Percentiles rank a stretch among this genome's conserved stretches.
These are phyloP conservation scores for Empis livida DNA, from an alignment of 2,888 invertebrate species.

Conservation along the genomic window DNA sequence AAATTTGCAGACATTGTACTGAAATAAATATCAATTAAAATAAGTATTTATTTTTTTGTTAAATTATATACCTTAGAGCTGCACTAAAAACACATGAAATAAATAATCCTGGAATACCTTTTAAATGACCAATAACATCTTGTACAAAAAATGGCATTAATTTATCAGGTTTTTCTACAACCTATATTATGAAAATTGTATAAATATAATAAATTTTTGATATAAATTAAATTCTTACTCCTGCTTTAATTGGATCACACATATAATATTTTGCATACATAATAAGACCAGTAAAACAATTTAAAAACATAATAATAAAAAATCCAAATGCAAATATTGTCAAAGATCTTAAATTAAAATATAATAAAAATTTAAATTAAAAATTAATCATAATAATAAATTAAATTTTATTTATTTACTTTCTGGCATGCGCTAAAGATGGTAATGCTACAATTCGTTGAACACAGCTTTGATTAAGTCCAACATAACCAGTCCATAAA, in stretches of 20 bases:
- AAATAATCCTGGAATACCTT: constrained; percentile 46
- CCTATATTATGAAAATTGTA: constrained; percentile 12
- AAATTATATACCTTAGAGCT: constrained; percentile 29
- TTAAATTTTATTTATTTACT: constrained; percentile 24
- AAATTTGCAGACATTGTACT: constrained; percentile 46
- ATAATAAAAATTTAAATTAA: neutral
- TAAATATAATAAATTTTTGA: neutral
- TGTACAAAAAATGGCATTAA: constrained; percentile 44
- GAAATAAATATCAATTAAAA: constrained; percentile 9
- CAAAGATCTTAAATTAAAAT: constrained; percentile 32
- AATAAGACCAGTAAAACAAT: constrained; percentile 41
- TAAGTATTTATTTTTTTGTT: neutral
- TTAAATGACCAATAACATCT: constrained; percentile 38
- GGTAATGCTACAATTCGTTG: constrained; percentile 54
- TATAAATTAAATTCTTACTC: constrained; percentile 5
- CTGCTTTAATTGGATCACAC: constrained; percentile 41
- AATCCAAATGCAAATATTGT: constrained; percentile 39
- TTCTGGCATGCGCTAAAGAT: constrained; percentile 42
- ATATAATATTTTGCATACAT: constrained; percentile 40
- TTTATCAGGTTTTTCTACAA: constrained; percentile 36
- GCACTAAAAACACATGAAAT: constrained; percentile 49
- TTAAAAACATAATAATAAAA: constrained; percentile 38
- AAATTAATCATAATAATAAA: no score
- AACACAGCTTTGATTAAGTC: constrained; percentile 59
- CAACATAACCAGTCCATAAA: constrained; percentile 49